These are phyloP conservation scores for Lordiphosa mommai DNA, from an alignment of 1,140 invertebrate species.

Conservation along the genomic window DNA sequence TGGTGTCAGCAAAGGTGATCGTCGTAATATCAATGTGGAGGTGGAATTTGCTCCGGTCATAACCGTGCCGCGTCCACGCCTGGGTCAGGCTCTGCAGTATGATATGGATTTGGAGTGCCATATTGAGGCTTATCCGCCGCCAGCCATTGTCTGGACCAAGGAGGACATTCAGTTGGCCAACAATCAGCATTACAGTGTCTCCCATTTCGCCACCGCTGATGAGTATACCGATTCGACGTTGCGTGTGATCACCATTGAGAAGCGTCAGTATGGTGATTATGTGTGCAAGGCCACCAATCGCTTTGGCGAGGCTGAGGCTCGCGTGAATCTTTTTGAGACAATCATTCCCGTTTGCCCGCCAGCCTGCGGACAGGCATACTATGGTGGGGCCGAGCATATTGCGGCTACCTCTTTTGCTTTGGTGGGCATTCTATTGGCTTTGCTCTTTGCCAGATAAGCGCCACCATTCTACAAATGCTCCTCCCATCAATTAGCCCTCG, in stretches of 20 bases:
- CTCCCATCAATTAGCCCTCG: conserved; percentile 44
- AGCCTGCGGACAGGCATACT: conserved; percentile 89
- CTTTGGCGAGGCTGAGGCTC: conserved; percentile 88
- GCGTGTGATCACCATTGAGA: conserved; percentile 93
- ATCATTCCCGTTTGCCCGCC: conserved; percentile 95
- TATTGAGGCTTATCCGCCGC: conserved; percentile 94
- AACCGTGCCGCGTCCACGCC: conserved; percentile 87
- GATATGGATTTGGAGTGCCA: conserved; percentile 96
- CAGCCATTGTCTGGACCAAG: conserved; percentile 92
- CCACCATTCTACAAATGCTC: background rate
- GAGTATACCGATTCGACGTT: conserved; percentile 94
- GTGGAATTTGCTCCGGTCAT: conserved; percentile 94
- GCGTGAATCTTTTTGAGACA: conserved; percentile 92
- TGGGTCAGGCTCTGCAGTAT: conserved; percentile 93
- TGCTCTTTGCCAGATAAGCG: conserved; percentile 73
- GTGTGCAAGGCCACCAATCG: conserved; percentile 93
- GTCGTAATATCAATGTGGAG: conserved; percentile 93
- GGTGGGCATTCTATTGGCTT: conserved; percentile 54
- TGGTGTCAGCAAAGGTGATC: conserved; percentile 90
- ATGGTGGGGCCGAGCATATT: conserved; percentile 81
- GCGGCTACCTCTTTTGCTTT: conserved; percentile 63
- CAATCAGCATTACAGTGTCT: conserved; percentile 94
- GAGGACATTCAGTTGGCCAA: conserved; percentile 89
- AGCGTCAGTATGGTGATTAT: conserved; percentile 92
- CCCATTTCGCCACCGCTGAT: conserved; percentile 93